phyloP scores from a whole-genome alignment of 2,888 invertebrate genomes.

The Ommatoiulus sabulosus region DNA sequence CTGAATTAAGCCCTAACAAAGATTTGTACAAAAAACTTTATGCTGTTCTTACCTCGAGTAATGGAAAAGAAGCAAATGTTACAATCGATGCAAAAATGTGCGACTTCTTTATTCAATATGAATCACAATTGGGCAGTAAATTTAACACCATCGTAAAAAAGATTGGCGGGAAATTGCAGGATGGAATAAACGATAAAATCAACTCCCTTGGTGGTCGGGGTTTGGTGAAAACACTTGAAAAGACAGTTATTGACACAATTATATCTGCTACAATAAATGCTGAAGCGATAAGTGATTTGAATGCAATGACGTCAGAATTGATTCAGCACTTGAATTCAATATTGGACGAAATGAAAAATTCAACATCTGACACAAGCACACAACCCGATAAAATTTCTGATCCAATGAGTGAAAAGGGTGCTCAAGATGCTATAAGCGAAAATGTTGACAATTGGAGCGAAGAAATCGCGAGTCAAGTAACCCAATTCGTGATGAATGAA shows the following conservation, averaged over 20 bases:
- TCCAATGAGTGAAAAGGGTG: background rate
- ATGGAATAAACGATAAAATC: background rate
- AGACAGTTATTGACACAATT: background rate
- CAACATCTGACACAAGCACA: background rate
- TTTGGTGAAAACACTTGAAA: background rate
- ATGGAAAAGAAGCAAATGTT: background rate
- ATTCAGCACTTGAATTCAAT: background rate
- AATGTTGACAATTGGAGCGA: background rate
- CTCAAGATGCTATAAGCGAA: background rate
- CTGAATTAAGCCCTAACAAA: background rate
- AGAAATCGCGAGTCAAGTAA: background rate
- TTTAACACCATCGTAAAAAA: background rate
- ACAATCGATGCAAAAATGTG: background rate
- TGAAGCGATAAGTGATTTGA: background rate
- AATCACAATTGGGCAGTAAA: background rate
- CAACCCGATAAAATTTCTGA: background rate
- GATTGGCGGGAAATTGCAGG: background rate
- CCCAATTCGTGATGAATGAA: conserved; percentile 25
- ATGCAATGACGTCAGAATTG: background rate
- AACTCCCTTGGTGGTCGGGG: background rate
- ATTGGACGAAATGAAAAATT: background rate
- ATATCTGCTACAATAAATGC: background rate
- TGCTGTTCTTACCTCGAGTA: background rate
- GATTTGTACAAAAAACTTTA: background rate
- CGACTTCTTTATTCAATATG: background rate